phyloP scores from a whole-genome alignment of 2,888 invertebrate genomes.

The Noctuana brunneofusca region DNA sequence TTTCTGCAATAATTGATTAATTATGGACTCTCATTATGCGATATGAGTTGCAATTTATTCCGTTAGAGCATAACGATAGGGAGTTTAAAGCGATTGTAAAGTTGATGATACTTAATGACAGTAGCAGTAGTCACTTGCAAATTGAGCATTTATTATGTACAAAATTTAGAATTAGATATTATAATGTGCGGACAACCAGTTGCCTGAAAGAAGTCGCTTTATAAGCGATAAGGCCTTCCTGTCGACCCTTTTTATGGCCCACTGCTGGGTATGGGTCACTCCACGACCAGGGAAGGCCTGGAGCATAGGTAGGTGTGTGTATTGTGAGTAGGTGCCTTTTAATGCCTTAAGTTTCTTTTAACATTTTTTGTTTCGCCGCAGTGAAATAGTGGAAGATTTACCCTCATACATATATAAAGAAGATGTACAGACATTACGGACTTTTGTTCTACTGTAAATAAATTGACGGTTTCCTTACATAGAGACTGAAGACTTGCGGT shows the following conservation, averaged over 20 bases:
- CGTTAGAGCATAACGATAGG: not conserved
- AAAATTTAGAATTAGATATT: too few relatives aligned
- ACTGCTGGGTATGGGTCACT: too few relatives aligned
- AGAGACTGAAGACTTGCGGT: not conserved
- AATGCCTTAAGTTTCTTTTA: too few relatives aligned
- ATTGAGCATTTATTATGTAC: not conserved
- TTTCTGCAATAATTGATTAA: constrained; percentile 15
- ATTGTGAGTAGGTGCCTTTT: too few relatives aligned
- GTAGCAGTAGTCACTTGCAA: not conserved
- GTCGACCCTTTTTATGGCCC: too few relatives aligned
- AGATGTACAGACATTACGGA: not conserved
- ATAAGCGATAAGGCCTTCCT: too few relatives aligned
- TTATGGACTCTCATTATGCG: constrained; percentile 13
- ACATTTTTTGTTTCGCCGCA: too few relatives aligned
- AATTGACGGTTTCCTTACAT: constrained; percentile 1
- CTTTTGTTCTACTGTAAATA: not conserved
- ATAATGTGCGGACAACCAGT: too few relatives aligned
- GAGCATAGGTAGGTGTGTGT: too few relatives aligned
- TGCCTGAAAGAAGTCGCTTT: too few relatives aligned
- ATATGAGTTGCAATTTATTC: constrained; percentile 8
- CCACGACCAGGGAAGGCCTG: too few relatives aligned
- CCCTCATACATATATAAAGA: not conserved
- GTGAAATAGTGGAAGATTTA: not conserved
- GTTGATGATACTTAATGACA: not conserved
- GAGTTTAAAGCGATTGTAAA: not conserved